Percentiles rank a stretch among this genome's conserved stretches.
phyloP scores from a whole-genome alignment of 2,888 invertebrate species.

The Hololepta plana region DNA sequence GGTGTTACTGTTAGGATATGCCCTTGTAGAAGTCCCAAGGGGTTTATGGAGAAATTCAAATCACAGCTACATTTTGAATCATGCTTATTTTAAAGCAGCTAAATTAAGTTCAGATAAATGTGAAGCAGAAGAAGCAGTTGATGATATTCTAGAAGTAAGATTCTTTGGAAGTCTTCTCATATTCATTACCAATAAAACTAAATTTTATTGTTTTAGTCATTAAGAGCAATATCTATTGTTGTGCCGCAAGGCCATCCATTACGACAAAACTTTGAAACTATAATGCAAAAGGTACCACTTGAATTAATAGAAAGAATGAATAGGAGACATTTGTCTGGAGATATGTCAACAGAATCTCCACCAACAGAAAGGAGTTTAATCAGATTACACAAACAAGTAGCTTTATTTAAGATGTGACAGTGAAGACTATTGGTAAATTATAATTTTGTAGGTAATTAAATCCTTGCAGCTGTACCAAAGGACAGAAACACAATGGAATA shows the following conservation, averaged over 20 bases:
- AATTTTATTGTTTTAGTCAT: slow-evolving; percentile 37
- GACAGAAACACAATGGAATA: slow-evolving; percentile 86
- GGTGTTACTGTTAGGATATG: slow-evolving; percentile 83
- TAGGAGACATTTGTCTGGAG: slow-evolving; percentile 38
- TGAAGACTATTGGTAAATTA: slow-evolving; percentile 2
- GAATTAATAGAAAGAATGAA: slow-evolving; percentile 59
- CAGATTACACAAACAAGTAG: slow-evolving; percentile 76
- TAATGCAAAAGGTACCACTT: slow-evolving; percentile 70
- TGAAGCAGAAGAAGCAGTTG: slow-evolving; percentile 92
- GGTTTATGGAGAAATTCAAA: slow-evolving; percentile 83
- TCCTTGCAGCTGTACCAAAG: slow-evolving; percentile 81
- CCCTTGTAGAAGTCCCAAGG: slow-evolving; percentile 88
- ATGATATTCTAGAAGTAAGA: slow-evolving; percentile 80
- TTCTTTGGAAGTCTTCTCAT: slow-evolving; percentile 7
- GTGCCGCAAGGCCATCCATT: slow-evolving; percentile 60
- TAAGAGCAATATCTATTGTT: slow-evolving; percentile 63
- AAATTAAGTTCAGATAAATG: slow-evolving; percentile 89
- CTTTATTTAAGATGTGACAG: slow-evolving; percentile 2
- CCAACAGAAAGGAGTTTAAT: slow-evolving; percentile 75
- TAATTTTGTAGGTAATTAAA: slow-evolving; percentile 49
- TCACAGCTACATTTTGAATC: slow-evolving; percentile 64
- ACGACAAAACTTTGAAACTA: slow-evolving; percentile 69
- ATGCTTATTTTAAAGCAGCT: slow-evolving; percentile 84
- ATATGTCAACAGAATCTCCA: slow-evolving; percentile 45
- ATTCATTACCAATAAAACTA: slow-evolving; percentile 6